These are phyloP conservation scores for Azemiops feae DNA, from an alignment of 2,113 vertebrate genomes.

Conservation along the genomic window DNA sequence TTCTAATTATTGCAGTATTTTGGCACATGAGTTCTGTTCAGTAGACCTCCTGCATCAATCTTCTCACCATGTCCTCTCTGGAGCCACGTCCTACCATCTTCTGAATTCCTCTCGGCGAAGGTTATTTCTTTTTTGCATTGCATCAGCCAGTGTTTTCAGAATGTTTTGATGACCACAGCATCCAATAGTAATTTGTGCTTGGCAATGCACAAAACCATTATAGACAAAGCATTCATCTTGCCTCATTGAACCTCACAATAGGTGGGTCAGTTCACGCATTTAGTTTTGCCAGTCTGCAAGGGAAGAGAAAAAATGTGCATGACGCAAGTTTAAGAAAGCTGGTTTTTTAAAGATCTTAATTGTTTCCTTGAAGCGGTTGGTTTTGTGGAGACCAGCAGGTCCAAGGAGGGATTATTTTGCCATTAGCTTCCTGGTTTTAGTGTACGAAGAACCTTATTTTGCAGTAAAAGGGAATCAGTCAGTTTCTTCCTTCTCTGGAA, in stretches of 20 bases:
- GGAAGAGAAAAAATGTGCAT: background rate
- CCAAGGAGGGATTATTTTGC: background rate
- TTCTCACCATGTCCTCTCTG: background rate
- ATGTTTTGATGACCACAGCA: background rate
- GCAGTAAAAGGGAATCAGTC: background rate
- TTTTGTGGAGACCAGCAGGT: background rate
- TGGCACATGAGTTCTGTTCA: background rate
- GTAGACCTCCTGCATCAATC: no score
- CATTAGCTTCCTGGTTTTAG: background rate
- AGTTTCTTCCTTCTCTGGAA: background rate
- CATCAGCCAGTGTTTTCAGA: background rate
- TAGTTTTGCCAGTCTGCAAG: background rate
- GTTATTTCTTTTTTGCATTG: background rate
- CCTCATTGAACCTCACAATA: background rate
- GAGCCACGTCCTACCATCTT: background rate
- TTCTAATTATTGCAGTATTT: background rate
- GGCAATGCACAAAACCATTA: background rate
- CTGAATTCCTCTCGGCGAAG: background rate
- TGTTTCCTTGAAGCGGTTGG: background rate
- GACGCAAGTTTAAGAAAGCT: background rate
- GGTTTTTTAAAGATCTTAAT: background rate
- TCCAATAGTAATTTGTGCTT: background rate
- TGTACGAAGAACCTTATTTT: no score
- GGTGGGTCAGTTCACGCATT: background rate
- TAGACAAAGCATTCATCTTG: background rate